Evolutionary conservation across 2,797 vertebrate species (phyloP).

Genomic region (Acipenser transmontanus): DNA sequence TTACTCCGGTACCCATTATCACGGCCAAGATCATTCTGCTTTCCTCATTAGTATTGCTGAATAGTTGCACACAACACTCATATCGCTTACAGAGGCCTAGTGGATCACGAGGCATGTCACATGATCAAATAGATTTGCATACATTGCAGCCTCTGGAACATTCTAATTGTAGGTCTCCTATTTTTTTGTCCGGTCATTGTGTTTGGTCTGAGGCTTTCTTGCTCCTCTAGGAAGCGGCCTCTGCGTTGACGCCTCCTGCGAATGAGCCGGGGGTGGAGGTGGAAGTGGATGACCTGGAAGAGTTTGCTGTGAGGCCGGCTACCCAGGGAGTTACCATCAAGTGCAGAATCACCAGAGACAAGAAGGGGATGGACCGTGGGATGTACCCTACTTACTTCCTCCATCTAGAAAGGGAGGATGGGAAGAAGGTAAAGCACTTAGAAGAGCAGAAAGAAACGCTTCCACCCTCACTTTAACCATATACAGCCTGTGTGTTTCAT

Average conservation of each 20-base stretch:
- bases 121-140: too few species aligned
- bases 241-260: slow-evolving; percentile 75
- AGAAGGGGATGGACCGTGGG: slow-evolving; percentile 97
- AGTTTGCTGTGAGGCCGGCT: slow-evolving; percentile 85
- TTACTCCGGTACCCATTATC: too few species aligned
- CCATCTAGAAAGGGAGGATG: slow-evolving; percentile 92
- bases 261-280: slow-evolving; percentile 69
- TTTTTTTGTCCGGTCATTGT: slow-evolving; percentile 33
- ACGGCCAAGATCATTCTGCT: too few species aligned
- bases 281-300: slow-evolving; percentile 85
- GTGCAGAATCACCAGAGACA: slow-evolving; percentile 94
- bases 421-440: slow-evolving; percentile 81
- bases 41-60: too few species aligned
- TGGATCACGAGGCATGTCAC: too few species aligned
- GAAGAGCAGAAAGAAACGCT: neutral
- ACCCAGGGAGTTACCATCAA: slow-evolving; percentile 89
- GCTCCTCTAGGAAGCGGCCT: slow-evolving; percentile 76
- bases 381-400: slow-evolving; percentile 99
- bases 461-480: neutral
- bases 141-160: neutral
- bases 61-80: too few species aligned
- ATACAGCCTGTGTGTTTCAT: too few species aligned
- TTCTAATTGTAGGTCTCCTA: slow-evolving; percentile 23
- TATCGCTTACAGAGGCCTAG: too few species aligned
- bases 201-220: slow-evolving; percentile 25